Base-by-base conservation (phyloP, 2,888 invertebrate species). In the Hirtodrosophila duncani region DNA sequence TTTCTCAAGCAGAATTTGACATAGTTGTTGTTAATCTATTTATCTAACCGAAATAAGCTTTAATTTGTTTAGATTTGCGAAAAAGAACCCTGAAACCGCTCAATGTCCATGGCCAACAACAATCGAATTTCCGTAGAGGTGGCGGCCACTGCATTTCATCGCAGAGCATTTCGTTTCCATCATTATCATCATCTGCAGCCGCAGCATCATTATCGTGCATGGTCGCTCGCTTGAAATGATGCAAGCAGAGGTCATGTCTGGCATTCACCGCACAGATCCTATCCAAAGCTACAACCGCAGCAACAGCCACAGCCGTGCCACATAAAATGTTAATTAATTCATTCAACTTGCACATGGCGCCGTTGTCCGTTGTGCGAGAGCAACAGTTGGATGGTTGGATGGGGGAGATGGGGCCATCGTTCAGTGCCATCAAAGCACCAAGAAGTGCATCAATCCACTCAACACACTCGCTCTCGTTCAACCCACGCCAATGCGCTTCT, bases 291-390 rank as follows among this genome's bases (percentile, higher is more conserved):
- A 37, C 17, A 24, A n/a, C 24, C 9, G 27, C 36, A 14, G 51
- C 33, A 34, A 53, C 10, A 23, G 10, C 24, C n/a, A 37, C 39
- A 20, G 49, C 31, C 26, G 41, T 38, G 48, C 30, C 56, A 52
- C 59, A 64, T 51, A 33, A 62, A 60, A 50, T 53, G 71, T 72
- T 74, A 80, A 74, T 74, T 74, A 80, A 80, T 74, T 74, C 74
- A 74, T 74, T 80, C 66, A 80, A 63, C 52, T 46, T 56, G 69
- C 68, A 58, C 57, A 65, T 75, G 65, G 59, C 72, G 65, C 57
- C 59, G 52, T 37, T 41, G 11, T 16, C 38, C 41, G 30, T 10
- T 13, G 26, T 9, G 8, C 6, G n/a, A n/a, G 14, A 42, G 11
- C 42, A 17, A 21, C 24, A 29, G 9, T 43, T 33, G 39, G 53